Conservation (phyloP, 2,797 vertebrate genomes). For the Limnodromus scolopaceus region DNA sequence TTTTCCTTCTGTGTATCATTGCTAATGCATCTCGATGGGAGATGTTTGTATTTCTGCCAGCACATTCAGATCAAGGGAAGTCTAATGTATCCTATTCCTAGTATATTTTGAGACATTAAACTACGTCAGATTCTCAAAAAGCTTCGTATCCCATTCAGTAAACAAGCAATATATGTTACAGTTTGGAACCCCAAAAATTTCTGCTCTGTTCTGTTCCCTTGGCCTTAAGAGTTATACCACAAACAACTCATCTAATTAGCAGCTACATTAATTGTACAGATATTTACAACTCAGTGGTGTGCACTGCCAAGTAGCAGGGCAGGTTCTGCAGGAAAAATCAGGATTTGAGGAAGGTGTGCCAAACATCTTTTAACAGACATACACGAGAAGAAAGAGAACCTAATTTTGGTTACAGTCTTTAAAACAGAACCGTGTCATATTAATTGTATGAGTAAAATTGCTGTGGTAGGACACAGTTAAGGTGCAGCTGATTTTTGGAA, state of each 20-base stretch:
- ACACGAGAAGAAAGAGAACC: not conserved
- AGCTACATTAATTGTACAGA: not conserved
- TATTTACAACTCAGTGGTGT: not conserved
- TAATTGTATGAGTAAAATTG: not conserved
- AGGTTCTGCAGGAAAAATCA: conserved; percentile 33
- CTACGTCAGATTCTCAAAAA: not conserved
- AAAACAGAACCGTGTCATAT: not conserved
- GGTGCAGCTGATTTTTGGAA: not conserved
- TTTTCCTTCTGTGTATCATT: not conserved
- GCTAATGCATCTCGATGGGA: not conserved
- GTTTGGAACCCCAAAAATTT: not conserved
- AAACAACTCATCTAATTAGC: conserved; percentile 17
- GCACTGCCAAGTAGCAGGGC: not conserved
- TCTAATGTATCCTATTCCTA: not conserved
- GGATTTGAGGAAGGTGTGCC: not conserved
- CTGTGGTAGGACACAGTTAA: not conserved
- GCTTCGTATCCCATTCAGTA: not conserved
- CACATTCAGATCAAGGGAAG: not conserved
- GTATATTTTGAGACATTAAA: not conserved
- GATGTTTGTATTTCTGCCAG: not conserved
- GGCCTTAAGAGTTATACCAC: not conserved
- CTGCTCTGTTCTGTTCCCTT: not conserved
- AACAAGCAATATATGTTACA: not conserved
- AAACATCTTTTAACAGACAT: not conserved
- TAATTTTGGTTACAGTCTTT: not conserved